Conservation (phyloP, 2,888 invertebrate species). For the Saturnia japonica region DNA sequence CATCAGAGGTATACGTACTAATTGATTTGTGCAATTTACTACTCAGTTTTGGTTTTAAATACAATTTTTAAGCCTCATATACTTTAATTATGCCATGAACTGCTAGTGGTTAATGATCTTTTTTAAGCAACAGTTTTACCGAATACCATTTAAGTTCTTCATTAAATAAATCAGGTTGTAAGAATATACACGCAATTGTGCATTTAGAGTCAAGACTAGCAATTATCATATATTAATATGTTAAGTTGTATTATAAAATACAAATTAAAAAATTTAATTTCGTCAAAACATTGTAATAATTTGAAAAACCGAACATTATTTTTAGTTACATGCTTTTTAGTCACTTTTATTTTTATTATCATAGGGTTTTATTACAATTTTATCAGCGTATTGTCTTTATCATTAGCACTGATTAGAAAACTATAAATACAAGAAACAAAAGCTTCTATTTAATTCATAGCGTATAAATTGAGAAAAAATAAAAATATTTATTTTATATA, state of each 20-base stretch:
- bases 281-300: not conserved
- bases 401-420: not conserved
- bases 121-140: not conserved
- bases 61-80: not conserved
- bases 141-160: not conserved
- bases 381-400: too few species aligned
- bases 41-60: not conserved
- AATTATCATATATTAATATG: not conserved
- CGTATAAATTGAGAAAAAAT: not conserved
- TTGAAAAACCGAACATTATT: not conserved
- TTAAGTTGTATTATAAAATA: not conserved
- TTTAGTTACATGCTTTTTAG: not conserved
- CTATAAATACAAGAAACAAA: not conserved
- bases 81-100: not conserved
- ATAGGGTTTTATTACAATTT: too few species aligned
- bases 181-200: not conserved
- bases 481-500: not conserved
- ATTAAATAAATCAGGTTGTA: not conserved
- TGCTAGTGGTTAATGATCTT: not conserved
- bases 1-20: constrained; percentile 37
- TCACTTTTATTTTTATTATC: too few species aligned
- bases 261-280: not conserved
- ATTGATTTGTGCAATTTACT: constrained; percentile 3
- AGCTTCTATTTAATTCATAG: not conserved
- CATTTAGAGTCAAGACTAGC: not conserved